Evolutionary conservation across 2,797 vertebrate genomes (phyloP).

Genomic region (Aeoliscus strigatus): DNA sequence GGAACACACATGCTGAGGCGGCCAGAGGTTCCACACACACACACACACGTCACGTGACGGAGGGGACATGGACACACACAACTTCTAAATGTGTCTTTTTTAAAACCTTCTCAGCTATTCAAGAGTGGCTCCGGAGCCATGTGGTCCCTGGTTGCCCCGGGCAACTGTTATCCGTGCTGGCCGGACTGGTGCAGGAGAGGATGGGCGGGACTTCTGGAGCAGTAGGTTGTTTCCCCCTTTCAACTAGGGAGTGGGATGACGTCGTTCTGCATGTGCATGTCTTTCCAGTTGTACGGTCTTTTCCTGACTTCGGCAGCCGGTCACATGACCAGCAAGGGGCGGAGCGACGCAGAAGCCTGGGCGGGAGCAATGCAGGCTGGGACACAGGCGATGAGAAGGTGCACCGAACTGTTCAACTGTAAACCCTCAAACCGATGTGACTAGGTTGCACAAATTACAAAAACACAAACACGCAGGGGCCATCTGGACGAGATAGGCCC

Average conservation of each 20-base stretch:
- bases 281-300: slow-evolving; percentile 84
- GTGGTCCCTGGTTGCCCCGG: slow-evolving; percentile 71
- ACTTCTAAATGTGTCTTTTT: too few relatives aligned
- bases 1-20: slow-evolving; percentile 84
- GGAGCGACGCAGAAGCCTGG: slow-evolving; percentile 70
- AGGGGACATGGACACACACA: too few relatives aligned
- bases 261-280: neutral
- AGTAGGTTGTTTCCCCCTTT: slow-evolving; percentile 54
- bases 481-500: too few relatives aligned
- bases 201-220: slow-evolving; percentile 96
- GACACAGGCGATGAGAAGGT: slow-evolving; percentile 86
- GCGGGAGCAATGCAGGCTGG: slow-evolving; percentile 85
- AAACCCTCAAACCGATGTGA: too few relatives aligned
- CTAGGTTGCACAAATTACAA: too few relatives aligned
- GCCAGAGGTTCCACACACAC: too few relatives aligned
- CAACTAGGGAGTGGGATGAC: too few relatives aligned
- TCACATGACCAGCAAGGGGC: slow-evolving; percentile 63
- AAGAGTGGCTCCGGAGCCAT: slow-evolving; percentile 74
- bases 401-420: too few relatives aligned
- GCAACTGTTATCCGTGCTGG: slow-evolving; percentile 75
- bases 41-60: too few relatives aligned
- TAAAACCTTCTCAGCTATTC: slow-evolving; percentile 85
- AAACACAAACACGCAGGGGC: too few relatives aligned
- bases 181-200: slow-evolving; percentile 82
- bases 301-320: slow-evolving; percentile 85